Conservation (phyloP, 2,113 vertebrate species). For the Terrapene triunguis region DNA sequence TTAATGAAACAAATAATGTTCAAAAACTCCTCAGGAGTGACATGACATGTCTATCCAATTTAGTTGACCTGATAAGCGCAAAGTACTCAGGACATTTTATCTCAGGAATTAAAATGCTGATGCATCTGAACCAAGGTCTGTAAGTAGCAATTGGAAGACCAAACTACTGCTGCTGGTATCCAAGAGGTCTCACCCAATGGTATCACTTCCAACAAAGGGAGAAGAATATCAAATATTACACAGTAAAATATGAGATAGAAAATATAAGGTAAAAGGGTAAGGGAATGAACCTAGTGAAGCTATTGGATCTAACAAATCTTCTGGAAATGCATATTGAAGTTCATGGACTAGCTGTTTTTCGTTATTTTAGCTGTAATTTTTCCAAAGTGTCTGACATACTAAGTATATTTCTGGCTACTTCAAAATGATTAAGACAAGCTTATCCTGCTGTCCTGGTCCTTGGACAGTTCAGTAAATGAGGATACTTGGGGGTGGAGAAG, state of each 20-base stretch:
- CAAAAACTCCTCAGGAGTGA: not conserved
- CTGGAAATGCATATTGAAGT: not conserved
- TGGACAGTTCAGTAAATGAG: not conserved
- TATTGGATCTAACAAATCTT: not conserved
- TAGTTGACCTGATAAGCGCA: not conserved
- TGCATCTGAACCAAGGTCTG: not conserved
- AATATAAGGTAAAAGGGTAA: not conserved
- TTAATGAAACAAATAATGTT: not conserved
- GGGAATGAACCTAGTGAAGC: not conserved
- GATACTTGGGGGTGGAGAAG: not conserved
- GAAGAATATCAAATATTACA: not conserved
- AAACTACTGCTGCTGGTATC: not conserved
- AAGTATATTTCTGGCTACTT: not conserved
- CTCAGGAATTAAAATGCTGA: not conserved
- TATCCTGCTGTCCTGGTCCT: not conserved
- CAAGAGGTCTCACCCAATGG: not conserved
- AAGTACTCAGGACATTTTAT: not conserved
- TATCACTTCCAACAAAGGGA: not conserved
- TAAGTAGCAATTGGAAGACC: not conserved
- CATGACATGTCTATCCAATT: not conserved
- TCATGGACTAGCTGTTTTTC: not conserved
- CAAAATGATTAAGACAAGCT: not conserved
- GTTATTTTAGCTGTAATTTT: not conserved
- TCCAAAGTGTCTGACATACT: not conserved
- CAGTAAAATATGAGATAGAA: not conserved